Conservation (phyloP, 1,140 invertebrate species). For the Solenopsis fugax region DNA sequence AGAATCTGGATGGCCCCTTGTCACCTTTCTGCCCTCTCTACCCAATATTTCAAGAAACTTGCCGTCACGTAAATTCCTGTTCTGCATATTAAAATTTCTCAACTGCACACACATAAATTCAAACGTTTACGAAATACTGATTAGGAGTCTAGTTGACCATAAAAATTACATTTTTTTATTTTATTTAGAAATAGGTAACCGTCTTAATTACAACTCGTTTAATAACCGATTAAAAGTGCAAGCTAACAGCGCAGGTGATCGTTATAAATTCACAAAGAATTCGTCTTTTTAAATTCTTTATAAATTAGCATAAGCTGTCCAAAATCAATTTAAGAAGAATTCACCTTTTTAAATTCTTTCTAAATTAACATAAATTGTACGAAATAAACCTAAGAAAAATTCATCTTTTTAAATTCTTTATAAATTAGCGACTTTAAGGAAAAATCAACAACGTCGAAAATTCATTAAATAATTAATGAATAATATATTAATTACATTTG, state of each 20-base stretch:
- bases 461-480: background rate
- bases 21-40: background rate
- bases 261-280: too few species aligned
- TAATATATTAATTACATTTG: background rate
- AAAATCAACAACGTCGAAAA: too few species aligned
- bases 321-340: too few species aligned
- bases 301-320: too few species aligned
- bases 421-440: background rate
- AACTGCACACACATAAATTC: background rate
- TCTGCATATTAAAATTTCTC: background rate
- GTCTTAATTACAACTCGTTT: background rate
- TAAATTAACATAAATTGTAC: too few species aligned
- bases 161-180: background rate
- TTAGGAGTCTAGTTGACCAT: background rate
- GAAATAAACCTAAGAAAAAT: too few species aligned
- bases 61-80: background rate
- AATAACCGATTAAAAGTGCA: background rate
- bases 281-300: too few species aligned
- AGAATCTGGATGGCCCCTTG: background rate
- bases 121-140: background rate
- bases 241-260: too few species aligned
- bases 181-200: background rate
- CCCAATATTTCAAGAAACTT: background rate
- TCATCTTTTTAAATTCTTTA: too few species aligned
- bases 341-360: too few species aligned